These are phyloP conservation scores for Netelia inedita DNA, from an alignment of 2,888 invertebrate genomes.

Conservation along the genomic window DNA sequence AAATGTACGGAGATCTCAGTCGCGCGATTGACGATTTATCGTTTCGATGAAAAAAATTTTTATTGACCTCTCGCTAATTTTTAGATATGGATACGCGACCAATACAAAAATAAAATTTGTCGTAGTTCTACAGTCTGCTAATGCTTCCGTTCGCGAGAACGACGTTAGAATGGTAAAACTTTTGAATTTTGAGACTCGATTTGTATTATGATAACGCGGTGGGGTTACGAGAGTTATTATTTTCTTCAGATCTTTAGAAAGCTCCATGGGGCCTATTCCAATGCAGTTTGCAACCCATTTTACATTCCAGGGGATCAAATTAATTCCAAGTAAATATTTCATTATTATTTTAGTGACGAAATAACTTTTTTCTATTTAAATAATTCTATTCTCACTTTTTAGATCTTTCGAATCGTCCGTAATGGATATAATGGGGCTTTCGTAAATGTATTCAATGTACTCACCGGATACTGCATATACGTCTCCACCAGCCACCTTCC, in stretches of 20 bases:
- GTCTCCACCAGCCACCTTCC: not conserved
- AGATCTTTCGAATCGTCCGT: slow-evolving; percentile 81
- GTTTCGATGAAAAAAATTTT: not conserved
- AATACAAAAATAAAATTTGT: slow-evolving; percentile 98
- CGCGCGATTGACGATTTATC: not conserved
- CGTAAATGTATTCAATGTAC: slow-evolving; percentile 16
- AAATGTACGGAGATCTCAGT: slow-evolving; percentile 91
- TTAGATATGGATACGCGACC: slow-evolving; percentile 97
- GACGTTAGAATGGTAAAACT: slow-evolving; percentile 94
- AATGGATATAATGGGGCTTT: slow-evolving; percentile 82
- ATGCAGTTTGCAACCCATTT: slow-evolving; percentile 98
- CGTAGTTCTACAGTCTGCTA: slow-evolving; percentile 95
- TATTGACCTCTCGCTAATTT: slow-evolving; percentile 70
- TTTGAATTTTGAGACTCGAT: not conserved
- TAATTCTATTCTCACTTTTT: slow-evolving; percentile 62
- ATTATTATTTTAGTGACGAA: slow-evolving; percentile 43
- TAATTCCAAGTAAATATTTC: slow-evolving; percentile 91
- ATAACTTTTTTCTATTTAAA: slow-evolving; percentile 47
- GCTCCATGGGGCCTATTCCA: slow-evolving; percentile 96
- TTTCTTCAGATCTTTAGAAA: slow-evolving; percentile 92
- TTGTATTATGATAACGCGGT: too few relatives aligned
- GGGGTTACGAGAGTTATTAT: too few relatives aligned
- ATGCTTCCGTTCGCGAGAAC: slow-evolving; percentile 95
- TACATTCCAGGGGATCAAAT: slow-evolving; percentile 97
- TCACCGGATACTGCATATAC: not conserved